These are phyloP conservation scores for Mobula birostris DNA, from an alignment of 2,113 vertebrate genomes.

Conservation along the genomic window DNA sequence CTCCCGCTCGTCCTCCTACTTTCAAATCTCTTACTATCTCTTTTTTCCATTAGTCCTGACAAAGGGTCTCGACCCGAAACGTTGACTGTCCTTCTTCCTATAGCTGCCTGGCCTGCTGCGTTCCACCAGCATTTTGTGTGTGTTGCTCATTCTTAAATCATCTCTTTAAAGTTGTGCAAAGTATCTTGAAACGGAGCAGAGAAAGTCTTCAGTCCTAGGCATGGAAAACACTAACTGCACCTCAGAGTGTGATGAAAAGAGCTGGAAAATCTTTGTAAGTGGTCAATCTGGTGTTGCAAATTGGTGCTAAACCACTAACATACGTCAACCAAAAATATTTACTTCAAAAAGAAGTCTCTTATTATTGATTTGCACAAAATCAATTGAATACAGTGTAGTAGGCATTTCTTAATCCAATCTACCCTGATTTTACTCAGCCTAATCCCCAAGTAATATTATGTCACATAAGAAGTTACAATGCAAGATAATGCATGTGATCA, in stretches of 20 bases:
- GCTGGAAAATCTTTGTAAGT: not conserved
- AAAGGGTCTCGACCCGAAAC: too few species aligned
- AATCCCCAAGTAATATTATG: not conserved
- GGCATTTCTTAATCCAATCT: not conserved
- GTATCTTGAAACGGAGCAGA: not conserved
- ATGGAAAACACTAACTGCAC: not conserved
- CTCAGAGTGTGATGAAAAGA: not conserved
- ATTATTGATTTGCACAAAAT: not conserved
- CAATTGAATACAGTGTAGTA: not conserved
- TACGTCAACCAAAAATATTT: not conserved
- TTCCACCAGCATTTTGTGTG: too few species aligned
- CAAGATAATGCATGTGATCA: too few species aligned
- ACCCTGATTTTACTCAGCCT: not conserved
- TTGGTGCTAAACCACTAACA: not conserved
- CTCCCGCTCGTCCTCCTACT: too few species aligned
- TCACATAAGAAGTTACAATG: too few species aligned
- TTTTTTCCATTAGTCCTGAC: too few species aligned
- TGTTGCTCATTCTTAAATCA: too few species aligned
- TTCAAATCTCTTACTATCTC: too few species aligned
- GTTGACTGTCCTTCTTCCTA: too few species aligned
- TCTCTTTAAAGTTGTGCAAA: not conserved
- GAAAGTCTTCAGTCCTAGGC: not conserved
- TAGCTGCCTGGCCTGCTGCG: too few species aligned
- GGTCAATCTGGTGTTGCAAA: not conserved
- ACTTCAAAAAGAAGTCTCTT: not conserved